Percentiles rank a stretch among this genome's conserved stretches.
These are phyloP conservation scores for Carcina quercana DNA, from an alignment of 2,888 invertebrate species.

Conservation along the genomic window DNA sequence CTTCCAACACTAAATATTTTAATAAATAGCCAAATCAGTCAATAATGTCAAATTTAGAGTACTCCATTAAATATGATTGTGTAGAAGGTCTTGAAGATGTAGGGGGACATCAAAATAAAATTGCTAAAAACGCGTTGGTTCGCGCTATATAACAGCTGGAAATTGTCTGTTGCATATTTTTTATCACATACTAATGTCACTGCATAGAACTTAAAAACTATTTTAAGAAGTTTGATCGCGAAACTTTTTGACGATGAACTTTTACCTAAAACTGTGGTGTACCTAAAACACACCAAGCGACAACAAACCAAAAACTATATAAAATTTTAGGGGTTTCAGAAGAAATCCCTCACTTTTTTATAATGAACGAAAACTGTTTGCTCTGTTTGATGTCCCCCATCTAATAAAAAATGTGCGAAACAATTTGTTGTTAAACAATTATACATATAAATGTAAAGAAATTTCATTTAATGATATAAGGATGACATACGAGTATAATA, in stretches of 20 bases:
- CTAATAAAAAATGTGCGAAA: constrained; percentile 15
- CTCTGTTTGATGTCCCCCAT: constrained; percentile 11
- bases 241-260: constrained; percentile 12
- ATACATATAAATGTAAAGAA: neutral
- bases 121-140: constrained; percentile 13
- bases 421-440: constrained; percentile 9
- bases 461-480: neutral
- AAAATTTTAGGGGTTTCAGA: constrained; percentile 8
- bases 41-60: constrained; percentile 16
- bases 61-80: constrained; percentile 15
- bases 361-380: constrained; percentile 10
- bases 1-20: too few relatives aligned
- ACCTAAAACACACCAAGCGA: constrained; percentile 16
- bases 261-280: constrained; percentile 12
- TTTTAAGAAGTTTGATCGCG: constrained; percentile 4
- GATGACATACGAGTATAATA: constrained; percentile 7
- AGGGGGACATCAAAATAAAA: constrained; percentile 6
- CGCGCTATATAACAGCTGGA: constrained; percentile 13
- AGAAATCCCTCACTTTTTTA: constrained; percentile 7
- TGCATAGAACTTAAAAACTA: neutral
- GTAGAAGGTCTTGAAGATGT: constrained; percentile 18
- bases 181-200: constrained; percentile 6
- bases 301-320: constrained; percentile 10
- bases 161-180: constrained; percentile 14
- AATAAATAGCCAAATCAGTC: too few relatives aligned